phyloP scores from a whole-genome alignment of 2,113 vertebrate species.

The Chaetura pelagica region DNA sequence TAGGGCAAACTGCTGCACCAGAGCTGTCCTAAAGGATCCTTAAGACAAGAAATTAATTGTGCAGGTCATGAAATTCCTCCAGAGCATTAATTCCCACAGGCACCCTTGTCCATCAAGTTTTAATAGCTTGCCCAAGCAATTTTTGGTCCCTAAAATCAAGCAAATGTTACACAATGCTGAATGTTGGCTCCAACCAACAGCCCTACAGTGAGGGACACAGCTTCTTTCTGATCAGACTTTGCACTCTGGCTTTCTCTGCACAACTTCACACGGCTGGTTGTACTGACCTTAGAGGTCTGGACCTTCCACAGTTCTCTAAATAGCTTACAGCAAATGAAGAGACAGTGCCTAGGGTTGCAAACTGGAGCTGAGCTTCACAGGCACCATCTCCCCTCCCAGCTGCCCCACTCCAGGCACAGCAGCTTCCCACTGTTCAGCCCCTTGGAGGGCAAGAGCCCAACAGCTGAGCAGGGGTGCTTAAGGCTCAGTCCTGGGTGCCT shows the following conservation, averaged over 20 bases:
- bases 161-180: fast-evolving
- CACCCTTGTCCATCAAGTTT: background rate
- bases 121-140: background rate
- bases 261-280: fast-evolving
- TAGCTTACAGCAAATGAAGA: background rate
- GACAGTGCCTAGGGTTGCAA: background rate
- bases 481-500: background rate
- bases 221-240: background rate
- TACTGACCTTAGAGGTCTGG: background rate
- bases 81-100: background rate
- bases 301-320: background rate
- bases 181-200: fast-evolving
- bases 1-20: background rate
- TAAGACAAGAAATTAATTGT: background rate
- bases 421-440: background rate
- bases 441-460: background rate
- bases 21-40: background rate
- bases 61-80: background rate
- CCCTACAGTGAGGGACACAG: fast-evolving
- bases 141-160: background rate
- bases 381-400: background rate
- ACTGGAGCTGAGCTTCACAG: background rate
- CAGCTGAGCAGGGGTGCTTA: fast-evolving
- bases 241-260: background rate
- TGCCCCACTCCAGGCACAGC: background rate